Percentiles rank a stretch among this genome's conserved stretches.
phyloP scores from a whole-genome alignment of 2,113 vertebrate species.

The Zosterops borbonicus region DNA sequence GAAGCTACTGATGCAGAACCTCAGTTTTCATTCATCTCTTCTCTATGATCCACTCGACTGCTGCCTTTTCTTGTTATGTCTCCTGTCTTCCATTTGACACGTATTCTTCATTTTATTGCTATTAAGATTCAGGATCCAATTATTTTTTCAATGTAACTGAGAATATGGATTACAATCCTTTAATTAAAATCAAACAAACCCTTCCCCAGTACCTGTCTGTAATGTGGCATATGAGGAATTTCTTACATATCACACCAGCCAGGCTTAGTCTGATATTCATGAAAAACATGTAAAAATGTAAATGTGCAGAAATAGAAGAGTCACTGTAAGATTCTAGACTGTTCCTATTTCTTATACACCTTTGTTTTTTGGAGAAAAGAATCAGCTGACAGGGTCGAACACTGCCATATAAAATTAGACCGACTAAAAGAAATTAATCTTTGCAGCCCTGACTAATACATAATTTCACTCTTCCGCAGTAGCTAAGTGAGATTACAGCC shows the following conservation, averaged over 20 bases:
- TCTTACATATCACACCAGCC: background rate
- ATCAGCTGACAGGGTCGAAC: background rate
- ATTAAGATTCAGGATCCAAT: background rate
- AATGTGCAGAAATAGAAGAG: background rate
- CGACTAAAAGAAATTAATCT: constrained; percentile 39
- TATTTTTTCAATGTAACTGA: background rate
- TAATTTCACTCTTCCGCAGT: constrained; percentile 59
- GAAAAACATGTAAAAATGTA: background rate
- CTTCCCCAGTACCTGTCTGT: background rate
- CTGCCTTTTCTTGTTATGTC: background rate
- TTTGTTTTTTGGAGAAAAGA: constrained; percentile 21
- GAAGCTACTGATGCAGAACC: background rate
- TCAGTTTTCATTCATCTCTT: background rate
- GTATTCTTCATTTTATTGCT: background rate
- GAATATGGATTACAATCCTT: background rate
- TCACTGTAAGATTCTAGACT: background rate
- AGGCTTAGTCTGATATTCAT: background rate
- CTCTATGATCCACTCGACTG: background rate
- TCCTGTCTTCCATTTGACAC: background rate
- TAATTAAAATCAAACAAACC: constrained; percentile 10
- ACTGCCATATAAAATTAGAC: constrained; percentile 43
- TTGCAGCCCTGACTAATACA: constrained; percentile 51
- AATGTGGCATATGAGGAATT: background rate
- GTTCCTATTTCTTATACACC: background rate
- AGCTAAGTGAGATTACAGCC: constrained; percentile 63